Base-by-base conservation (phyloP, 2,113 vertebrate species). In the Ctenodactylus gundi region DNA sequence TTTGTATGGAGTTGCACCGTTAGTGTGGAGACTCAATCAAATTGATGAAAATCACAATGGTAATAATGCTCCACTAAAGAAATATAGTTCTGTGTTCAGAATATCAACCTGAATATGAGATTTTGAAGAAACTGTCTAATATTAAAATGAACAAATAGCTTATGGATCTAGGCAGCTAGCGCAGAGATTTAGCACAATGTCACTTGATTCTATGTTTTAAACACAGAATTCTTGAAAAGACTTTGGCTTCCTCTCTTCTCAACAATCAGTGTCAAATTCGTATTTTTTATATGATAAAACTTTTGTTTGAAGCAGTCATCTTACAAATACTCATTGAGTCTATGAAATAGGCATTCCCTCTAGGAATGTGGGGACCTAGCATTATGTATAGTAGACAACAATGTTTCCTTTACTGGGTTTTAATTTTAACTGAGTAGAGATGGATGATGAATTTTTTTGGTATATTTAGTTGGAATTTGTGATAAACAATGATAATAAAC, bases 51-150 rank as follows among this genome's bases (percentile, higher is more conserved):
- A 80, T 89, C 36, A 65, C 80, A 12, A 55, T 44, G 49, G 36
- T 34, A 82, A 84, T 89, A 81, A 80, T 53, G 11, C 8, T 53
- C 92, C 67, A 85, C 78, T 94, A 90, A 67, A 85, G 46, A 88
- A 62, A 2, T 93, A 57, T 9, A 53, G 46, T 73, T 94, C 84
- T 92, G 4, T 88, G 27, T 91, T 94, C 68, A 88, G 78, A 77
- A 88, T 89, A 77, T 51, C 10, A 27, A 80, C 13, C 18, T 77
- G 44, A 65, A 76, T 85, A 60, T 70, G 68, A 51, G 55, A 78
- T 68, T 92, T 34, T 23, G 68, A 85, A 78, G 20, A 92, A 90
- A 62, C 21, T 88, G 29, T 83, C 41, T 85, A 41, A 91, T n/a
- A 80, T 11, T 36, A 39, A 97, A 89, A 88, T 85, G n/a, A 91